Conservation (phyloP, 2,797 vertebrate genomes). For the Sebastes hubbsi region DNA sequence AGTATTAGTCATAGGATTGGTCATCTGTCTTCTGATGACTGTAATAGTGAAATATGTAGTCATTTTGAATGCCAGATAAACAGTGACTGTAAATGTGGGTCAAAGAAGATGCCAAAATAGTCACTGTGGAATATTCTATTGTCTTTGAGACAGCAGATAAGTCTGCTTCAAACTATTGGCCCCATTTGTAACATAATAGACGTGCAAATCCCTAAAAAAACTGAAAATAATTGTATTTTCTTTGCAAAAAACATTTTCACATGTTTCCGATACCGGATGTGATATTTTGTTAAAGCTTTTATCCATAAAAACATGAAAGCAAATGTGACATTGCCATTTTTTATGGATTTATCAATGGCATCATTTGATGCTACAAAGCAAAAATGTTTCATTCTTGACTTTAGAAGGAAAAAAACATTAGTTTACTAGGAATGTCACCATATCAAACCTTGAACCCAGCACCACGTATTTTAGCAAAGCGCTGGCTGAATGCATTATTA, state of each 20-base stretch:
- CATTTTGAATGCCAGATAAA: constrained; percentile 2
- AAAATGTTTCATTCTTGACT: constrained; percentile 1
- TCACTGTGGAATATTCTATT: not conserved
- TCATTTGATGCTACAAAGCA: not conserved
- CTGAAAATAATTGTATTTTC: not conserved
- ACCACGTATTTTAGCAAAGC: not conserved
- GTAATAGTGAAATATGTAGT: not conserved
- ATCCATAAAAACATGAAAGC: not conserved
- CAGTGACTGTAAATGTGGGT: not conserved
- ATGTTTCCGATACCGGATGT: not conserved
- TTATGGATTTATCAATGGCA: not conserved
- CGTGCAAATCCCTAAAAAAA: not conserved
- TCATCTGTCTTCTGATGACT: constrained; percentile 1
- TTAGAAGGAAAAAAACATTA: not conserved
- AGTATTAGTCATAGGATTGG: not conserved
- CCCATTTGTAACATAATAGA: not conserved
- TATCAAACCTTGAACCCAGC: constrained; percentile 4
- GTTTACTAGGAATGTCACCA: not conserved
- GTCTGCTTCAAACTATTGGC: not conserved
- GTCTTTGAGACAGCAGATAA: not conserved
- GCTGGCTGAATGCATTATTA: constrained; percentile 19
- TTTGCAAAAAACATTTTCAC: not conserved
- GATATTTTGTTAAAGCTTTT: not conserved
- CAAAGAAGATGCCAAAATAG: not conserved
- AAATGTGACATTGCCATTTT: not conserved